phyloP scores from a whole-genome alignment of 2,888 invertebrate species.

The Drosophila monieri region DNA sequence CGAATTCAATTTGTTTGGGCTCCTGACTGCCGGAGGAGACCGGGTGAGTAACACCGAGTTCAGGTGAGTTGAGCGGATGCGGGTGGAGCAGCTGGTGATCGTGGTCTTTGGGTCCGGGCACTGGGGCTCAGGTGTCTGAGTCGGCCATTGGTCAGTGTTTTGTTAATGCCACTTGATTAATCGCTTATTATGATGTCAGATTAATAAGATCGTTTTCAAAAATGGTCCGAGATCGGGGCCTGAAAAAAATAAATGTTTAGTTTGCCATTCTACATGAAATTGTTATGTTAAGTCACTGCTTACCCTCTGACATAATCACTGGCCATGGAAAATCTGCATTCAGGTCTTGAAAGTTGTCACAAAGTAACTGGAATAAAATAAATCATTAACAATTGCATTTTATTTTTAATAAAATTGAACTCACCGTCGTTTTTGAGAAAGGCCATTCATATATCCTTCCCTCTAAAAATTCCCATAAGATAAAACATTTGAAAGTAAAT shows the following conservation, averaged over 20 bases:
- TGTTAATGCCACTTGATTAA: conserved; percentile 81
- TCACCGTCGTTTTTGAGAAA: neutral
- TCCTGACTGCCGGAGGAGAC: conserved; percentile 50
- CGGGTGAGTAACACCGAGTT: conserved; percentile 36
- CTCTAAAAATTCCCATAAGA: neutral
- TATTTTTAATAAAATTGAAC: neutral
- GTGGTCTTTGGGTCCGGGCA: conserved; percentile 45
- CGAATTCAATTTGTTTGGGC: conserved; percentile 76
- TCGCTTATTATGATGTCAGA: conserved; percentile 83
- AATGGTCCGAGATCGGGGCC: conserved; percentile 36
- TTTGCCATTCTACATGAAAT: conserved; percentile 17
- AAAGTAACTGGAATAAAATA: conserved; percentile 3
- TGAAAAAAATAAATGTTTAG: conserved; percentile 45
- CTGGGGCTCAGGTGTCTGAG: conserved; percentile 55
- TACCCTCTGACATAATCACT: conserved; percentile 57
- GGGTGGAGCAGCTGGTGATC: conserved; percentile 57
- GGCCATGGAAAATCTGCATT: conserved; percentile 10
- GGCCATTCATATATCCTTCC: neutral
- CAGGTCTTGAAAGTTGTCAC: neutral
- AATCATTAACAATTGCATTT: neutral
- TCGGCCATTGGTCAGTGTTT: conserved; percentile 64
- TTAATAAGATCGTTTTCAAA: conserved; percentile 82
- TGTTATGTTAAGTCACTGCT: conserved; percentile 47
- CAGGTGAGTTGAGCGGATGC: conserved; percentile 40
- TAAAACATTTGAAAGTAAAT: conserved; percentile 34